A percentile compares a stretch with the other conserved stretches of the same genome.
Evolutionary conservation across 2,797 vertebrate species (phyloP).

Genomic region (Xenops minutus): DNA sequence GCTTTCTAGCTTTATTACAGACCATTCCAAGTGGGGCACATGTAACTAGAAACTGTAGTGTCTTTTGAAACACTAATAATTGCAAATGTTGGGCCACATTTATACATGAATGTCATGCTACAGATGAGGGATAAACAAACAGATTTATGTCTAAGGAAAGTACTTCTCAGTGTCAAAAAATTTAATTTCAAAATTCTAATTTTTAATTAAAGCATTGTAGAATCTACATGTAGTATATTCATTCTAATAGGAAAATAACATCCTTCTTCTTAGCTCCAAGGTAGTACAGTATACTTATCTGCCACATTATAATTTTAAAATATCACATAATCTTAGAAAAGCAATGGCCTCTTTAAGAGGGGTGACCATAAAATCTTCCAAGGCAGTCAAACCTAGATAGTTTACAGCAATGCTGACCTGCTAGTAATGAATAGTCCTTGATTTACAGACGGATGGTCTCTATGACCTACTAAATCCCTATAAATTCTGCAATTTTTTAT

Average conservation of each 20-base stretch:
- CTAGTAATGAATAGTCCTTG: not conserved
- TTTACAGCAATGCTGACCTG: not conserved
- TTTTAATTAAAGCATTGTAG: not conserved
- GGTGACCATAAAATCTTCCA: not conserved
- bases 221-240: not conserved
- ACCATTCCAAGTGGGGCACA: not conserved
- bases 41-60: not conserved
- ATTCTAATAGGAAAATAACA: not conserved
- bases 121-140: not conserved
- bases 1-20: conserved; percentile 41
- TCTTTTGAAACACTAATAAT: not conserved
- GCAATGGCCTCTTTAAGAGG: not conserved
- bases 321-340: not conserved
- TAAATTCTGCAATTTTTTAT: not conserved
- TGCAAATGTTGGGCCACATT: not conserved
- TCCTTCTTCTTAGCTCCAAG: rapidly evolving
- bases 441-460: not conserved
- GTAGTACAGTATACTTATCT: not conserved
- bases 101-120: not conserved
- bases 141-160: not conserved
- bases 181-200: not conserved
- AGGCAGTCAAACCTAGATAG: not conserved
- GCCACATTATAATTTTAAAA: not conserved
- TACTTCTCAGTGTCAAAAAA: not conserved
- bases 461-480: not conserved